Evolutionary conservation across 2,888 invertebrate species (phyloP).

Genomic region (Anoplius nigerrimus): DNA sequence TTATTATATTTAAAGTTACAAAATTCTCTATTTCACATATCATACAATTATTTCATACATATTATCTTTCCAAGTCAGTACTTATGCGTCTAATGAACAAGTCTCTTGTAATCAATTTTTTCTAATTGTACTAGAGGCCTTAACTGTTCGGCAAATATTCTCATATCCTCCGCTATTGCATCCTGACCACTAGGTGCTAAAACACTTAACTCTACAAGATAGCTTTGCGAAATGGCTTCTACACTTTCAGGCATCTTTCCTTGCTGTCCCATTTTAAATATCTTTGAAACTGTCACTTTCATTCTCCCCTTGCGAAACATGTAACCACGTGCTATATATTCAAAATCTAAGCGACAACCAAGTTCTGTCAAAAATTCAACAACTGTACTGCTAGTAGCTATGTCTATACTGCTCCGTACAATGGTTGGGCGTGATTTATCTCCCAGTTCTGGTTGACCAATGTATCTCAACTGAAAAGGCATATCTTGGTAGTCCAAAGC

Average conservation of each 20-base stretch:
- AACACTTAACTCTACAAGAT: conserved; percentile 94
- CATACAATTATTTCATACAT: too few species aligned
- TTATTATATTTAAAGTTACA: too few species aligned
- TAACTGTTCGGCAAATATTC: conserved; percentile 94
- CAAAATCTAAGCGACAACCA: conserved; percentile 94
- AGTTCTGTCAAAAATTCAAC: conserved; percentile 94
- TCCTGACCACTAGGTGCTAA: conserved; percentile 94
- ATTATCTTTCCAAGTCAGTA: background rate
- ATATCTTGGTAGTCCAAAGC: conserved; percentile 89
- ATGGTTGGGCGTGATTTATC: conserved; percentile 93
- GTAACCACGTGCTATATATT: conserved; percentile 93
- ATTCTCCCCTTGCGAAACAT: conserved; percentile 97
- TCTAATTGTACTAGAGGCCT: conserved; percentile 94
- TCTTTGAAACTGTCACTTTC: conserved; percentile 97
- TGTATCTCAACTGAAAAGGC: conserved; percentile 93
- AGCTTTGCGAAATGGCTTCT: conserved; percentile 93
- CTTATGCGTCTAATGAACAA: conserved; percentile 70
- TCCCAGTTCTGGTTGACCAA: conserved; percentile 93
- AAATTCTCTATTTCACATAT: too few species aligned
- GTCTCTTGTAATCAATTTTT: conserved; percentile 92
- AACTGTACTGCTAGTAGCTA: conserved; percentile 92
- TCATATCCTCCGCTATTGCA: conserved; percentile 96
- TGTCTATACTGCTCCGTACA: conserved; percentile 93
- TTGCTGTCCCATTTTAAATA: conserved; percentile 89
- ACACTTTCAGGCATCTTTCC: conserved; percentile 82